Evolutionary conservation across 2,888 invertebrate species (phyloP), one percentile per base, ranked within the genome.

Genomic region (Fragum fragum): DNA sequence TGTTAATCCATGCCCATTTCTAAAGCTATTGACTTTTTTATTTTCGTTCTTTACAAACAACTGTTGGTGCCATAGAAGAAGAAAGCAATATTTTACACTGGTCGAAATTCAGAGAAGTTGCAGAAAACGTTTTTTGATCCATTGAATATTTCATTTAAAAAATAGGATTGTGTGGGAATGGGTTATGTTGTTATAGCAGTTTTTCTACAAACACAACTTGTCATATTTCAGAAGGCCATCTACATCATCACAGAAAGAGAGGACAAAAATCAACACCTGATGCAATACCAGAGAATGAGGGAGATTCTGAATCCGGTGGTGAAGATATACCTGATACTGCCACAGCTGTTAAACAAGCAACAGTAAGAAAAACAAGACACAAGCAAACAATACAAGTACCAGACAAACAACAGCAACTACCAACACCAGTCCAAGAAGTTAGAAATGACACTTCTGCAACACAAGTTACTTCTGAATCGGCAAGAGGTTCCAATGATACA

Each of bases 241-340:
- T n/a, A 53, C 53, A 9, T 32, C 32, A 16, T 32, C n/a, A 61
- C 61, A 28, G 61, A 23, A 66, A 66, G 42, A 2, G 42, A 36
- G 66, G 47, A 6, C 39, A 66, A 26, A 66, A 66, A 23, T 16
- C 66, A 7, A 26, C 3, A 7, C 7, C 42, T 21, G 66, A 66
- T 11, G 11, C 63, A 16, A n/a, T 53, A 53, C 53, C 53, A 53
- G 53, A 53, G 53, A 57, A 57, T 21, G 63, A 32, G 2, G 42
- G 23, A 11, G 66, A 42, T 9, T 66, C 66, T 42, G 66, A 63
- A 6, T 32, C 32, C 14, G 63, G 28, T n/a, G 63, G n/a, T 3
- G 63, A 32, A 18, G 63, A 63, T 36, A 21, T 32, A 9, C 32
- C 32, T 1, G 63, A 63, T 36, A 32, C 47, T 18, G 47, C 47